These are phyloP conservation scores for Psilopsiagon aymara DNA, from an alignment of 2,113 vertebrate species.

Conservation along the genomic window DNA sequence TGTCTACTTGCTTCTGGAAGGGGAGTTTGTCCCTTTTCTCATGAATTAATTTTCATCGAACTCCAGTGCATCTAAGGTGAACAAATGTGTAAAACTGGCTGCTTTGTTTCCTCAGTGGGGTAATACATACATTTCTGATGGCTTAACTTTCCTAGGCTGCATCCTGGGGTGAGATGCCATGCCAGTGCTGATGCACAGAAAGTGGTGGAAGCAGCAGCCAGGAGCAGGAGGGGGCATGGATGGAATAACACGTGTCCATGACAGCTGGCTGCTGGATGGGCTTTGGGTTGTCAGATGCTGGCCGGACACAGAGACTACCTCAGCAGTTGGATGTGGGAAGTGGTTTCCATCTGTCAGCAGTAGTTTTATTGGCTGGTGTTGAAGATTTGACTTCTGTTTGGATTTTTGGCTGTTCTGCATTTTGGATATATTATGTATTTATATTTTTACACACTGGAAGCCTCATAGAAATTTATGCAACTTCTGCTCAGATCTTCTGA, in stretches of 20 bases:
- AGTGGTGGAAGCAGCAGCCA: background rate
- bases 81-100: background rate
- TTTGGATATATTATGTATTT: background rate
- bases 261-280: background rate
- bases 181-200: background rate
- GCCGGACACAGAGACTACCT: background rate
- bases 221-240: background rate
- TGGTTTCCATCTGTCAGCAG: background rate
- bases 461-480: background rate
- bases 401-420: background rate
- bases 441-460: background rate
- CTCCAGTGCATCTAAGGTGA: background rate
- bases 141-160: background rate
- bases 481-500: background rate
- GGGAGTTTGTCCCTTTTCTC: background rate
- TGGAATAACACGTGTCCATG: background rate
- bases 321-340: background rate
- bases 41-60: background rate
- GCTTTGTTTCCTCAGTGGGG: background rate
- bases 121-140: background rate
- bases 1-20: background rate
- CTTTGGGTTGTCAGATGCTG: background rate
- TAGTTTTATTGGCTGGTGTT: background rate
- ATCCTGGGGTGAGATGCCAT: background rate
- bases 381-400: background rate